Conservation (phyloP, 53 echinoderm and acorn worm species). For the Actinopyga echinites region DNA sequence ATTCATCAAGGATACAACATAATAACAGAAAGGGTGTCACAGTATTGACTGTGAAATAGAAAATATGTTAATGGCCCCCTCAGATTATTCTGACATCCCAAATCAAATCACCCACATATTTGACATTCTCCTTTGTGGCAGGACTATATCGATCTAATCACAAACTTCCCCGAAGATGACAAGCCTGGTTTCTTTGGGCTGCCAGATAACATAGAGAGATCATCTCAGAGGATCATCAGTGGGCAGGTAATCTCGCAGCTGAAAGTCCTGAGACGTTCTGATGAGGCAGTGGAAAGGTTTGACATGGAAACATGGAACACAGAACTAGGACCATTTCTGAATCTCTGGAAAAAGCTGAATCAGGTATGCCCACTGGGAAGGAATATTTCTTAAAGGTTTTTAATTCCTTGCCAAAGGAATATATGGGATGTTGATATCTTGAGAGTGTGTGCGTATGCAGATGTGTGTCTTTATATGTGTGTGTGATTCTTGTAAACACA, state of each 20-base stretch:
- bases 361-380: constrained; percentile 59
- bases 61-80: no score
- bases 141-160: constrained; percentile 87
- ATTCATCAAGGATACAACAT: no score
- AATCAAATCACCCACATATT: no score
- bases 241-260: constrained; percentile 92
- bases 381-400: neutral
- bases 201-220: constrained; percentile 97
- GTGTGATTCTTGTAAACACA: no score
- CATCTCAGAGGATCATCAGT: constrained; percentile 90
- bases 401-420: neutral
- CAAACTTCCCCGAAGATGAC: constrained; percentile 93
- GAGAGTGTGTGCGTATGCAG: neutral
- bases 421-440: neutral
- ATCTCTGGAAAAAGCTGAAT: constrained; percentile 96
- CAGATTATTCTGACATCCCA: no score
- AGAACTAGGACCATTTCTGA: constrained; percentile 88
- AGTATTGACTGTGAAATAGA: no score
- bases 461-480: no score
- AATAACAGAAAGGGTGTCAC: no score
- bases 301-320: constrained; percentile 94
- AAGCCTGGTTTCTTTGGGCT: constrained; percentile 95
- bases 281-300: constrained; percentile 88
- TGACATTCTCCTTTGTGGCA: neutral
- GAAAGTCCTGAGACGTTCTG: constrained; percentile 86